Base-by-base conservation (phyloP, 1,140 invertebrate genomes). In the Galleria mellonella region DNA sequence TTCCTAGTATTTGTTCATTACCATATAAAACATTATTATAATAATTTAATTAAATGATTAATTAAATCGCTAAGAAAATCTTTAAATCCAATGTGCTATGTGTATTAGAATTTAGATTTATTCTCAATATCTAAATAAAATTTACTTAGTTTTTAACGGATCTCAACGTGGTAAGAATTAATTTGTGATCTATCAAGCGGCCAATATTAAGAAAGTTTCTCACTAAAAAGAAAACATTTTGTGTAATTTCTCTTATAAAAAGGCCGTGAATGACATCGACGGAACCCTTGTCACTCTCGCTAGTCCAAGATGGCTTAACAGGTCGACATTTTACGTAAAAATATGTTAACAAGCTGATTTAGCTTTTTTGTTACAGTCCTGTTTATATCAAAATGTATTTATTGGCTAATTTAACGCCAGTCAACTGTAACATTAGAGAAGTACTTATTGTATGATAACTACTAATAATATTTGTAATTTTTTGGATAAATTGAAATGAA, bases 191-290 rank as follows among this genome's bases (percentile, higher is more conserved):
- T 23, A 23, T 23, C 17, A 23, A 6, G 10, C 11, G 14, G 31
- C 9, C 43, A 13, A 39, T 46, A 30, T 13, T 29, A 14, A 1
- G 43, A 2, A 46, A 32, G 12, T 14, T 39, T 29, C 12, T 41
- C 31, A 23, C 32, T 14, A 15, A 47, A 47, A 39, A 39, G 36
- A 48, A 39, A 31, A 32, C 17, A 37, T 57, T 46, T 38, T 33
- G 36, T 32, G 49, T 52, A 45, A 46, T 57, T 47, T 52, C 46
- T 38, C 28, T 47, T 47, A 52, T 48, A 47, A 44, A 43, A 50
- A 42, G 53, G n/a, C 35, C 15, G 29, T 29, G 37, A 37, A 43
- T 56, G 49, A 51, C 45, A 50, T 42, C 38, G 53, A 36, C 47
- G 28, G 12, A 32, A 55, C 54, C 54, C 54, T 56, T 42, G 49